Base-by-base conservation (phyloP, 2,113 vertebrate species). In the Megaleporinus macrocephalus region DNA sequence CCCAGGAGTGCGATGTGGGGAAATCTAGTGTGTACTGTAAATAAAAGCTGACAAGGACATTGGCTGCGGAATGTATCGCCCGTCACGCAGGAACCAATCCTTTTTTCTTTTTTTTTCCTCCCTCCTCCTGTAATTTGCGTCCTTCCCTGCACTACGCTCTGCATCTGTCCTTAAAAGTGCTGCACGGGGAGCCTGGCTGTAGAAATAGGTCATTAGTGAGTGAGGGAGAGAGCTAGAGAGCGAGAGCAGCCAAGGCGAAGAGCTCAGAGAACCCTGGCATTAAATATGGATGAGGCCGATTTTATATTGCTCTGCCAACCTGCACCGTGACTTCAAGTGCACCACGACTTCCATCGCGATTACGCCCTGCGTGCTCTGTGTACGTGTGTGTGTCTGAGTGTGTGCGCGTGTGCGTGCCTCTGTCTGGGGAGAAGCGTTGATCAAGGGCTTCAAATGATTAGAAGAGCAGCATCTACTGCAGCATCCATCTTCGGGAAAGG, bases 181-280 rank as follows among this genome's bases (percentile, higher is more conserved):
- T 77, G 85, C 80, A 78, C 78, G 75, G 82, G 62, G 87, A 89
- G 87, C 87, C 89, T 84, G 87, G 88, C 81, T 86, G 83, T 83
- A 89, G 93, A 94, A 93, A 90, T 90, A 89, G 91, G 90, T 92
- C 92, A 92, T 93, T 94, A 93, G 89, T 88, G 86, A 89, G 81
- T 55, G 61, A 55, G 85, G 24, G 41, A 84, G 59, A 66, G 13
- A 20, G 75, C 36, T 65, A 65, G 86, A 83, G 86, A 85, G 84
- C 69, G 72, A 10, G 63, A 86, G 86, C 22, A 70, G 62, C 16
- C 24, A 4, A 57, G 33, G 70, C 72, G 24, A 79, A 89, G 86
- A 86, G 88, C 88, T 86, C 76, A 88, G 79, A 78, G 88, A 87
- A 90, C 89, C 88, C 66, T 68, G 14, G 41, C 66, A 82, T 93